Base-by-base conservation (phyloP, 2,888 invertebrate genomes). In the Cheilosia variabilis region DNA sequence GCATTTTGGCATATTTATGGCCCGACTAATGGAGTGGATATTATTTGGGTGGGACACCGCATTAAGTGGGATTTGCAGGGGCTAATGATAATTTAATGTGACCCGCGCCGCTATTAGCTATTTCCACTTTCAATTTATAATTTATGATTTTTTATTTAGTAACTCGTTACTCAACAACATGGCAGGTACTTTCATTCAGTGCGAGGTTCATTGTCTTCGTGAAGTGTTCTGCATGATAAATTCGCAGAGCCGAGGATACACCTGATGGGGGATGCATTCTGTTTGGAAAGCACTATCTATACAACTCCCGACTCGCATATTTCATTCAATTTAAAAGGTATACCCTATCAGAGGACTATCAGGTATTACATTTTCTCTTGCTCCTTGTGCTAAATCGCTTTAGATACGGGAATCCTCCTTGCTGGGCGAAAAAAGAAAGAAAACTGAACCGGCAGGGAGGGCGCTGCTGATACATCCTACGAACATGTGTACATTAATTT, bases 401-500 rank as follows among this genome's bases (percentile, higher is more conserved):
- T 77, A 62, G 76, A 68, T 86, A 7, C 31, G 31, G 9, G 31
- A 7, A 84, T 79, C 68, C 45, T 50, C 43, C 66, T 6, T 27
- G 10, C 9, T 43, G 41, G 55, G 17, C 31, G 66, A 58, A 24
- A 43, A 66, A 72, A 34, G 24, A 68, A 50, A 55, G 53, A 60
- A 62, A 34, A 68, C 63, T 43, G 50, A 34, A 50, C 22, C 37
- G 43, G 24, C 22, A 69, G 13, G 22, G 17, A 65, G 24, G 37
- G 69, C 69, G 27, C 31, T 43, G 17, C 43, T 17, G 53, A n/a
- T 37, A 80, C 15, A 76, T 55, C 55, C 65, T 52, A 43, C 55
- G 41, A 80, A 71, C 84, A 81, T 81, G 81, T 86, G 76, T 86
- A 68, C 86, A 81, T 77, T 86, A 81, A 86, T 86, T 77, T 86